Conservation (phyloP, 2,888 invertebrate species). For the Agriopis leucophaearia region DNA sequence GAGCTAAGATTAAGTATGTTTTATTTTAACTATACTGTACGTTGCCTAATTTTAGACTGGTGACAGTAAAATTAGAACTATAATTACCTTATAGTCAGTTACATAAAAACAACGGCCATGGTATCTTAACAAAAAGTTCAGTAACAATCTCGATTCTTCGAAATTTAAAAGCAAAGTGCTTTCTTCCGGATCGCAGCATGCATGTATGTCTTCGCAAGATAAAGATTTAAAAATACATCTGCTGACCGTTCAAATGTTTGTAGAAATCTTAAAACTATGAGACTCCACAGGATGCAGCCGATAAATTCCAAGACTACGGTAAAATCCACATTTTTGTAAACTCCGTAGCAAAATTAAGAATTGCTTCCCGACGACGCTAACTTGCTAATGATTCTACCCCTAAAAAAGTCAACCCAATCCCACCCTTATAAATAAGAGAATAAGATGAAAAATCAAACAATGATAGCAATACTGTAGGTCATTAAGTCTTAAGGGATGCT, state of each 20-base stretch:
- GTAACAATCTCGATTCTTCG: constrained; percentile 6
- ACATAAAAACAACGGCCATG: background rate
- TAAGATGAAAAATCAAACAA: constrained; percentile 58
- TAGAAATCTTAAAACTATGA: constrained; percentile 54
- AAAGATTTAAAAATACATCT: constrained; percentile 52
- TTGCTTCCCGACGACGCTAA: constrained; percentile 47
- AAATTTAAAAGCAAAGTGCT: constrained; percentile 10
- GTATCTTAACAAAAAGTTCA: background rate
- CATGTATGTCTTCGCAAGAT: constrained; percentile 39
- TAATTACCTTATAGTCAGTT: background rate
- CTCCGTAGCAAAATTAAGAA: constrained; percentile 76
- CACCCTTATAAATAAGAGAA: constrained; percentile 50
- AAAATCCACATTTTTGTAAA: constrained; percentile 79
- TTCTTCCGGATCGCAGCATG: constrained; percentile 25
- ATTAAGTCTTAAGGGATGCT: constrained; percentile 79
- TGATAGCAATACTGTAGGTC: constrained; percentile 69
- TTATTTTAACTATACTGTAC: too few relatives aligned
- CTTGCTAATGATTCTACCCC: constrained; percentile 59
- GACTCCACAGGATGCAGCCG: constrained; percentile 57
- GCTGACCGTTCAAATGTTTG: constrained; percentile 54
- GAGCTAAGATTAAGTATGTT: too few relatives aligned
- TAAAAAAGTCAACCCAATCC: constrained; percentile 50
- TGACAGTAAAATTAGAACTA: background rate
- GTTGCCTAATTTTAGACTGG: background rate
- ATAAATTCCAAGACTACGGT: constrained; percentile 79